Base-by-base conservation (phyloP, 1,140 invertebrate genomes). In the Drosophila subpulchrella region DNA sequence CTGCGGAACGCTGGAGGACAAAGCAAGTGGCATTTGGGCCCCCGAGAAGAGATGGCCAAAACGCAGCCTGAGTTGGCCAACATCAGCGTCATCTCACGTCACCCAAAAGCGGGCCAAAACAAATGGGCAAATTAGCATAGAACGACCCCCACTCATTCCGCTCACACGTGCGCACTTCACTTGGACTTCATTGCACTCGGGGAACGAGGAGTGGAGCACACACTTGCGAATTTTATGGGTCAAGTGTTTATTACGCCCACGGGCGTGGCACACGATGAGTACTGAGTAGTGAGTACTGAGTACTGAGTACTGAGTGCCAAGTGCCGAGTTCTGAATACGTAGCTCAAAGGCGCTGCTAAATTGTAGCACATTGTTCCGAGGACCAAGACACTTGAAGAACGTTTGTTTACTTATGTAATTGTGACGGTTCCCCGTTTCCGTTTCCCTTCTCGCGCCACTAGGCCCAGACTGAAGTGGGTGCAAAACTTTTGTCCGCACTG, bases 361-460 rank as follows among this genome's bases (percentile, higher is more conserved):
- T 83, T 89, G 84, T 89, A 89, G 54, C 84, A 89, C 84, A 89
- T 86, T 88, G 83, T 86, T 79, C 59, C 36, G 34, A 61, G 76
- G 42, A 39, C 57, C 36, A 24, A 10, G 57, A 39, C 42, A 54
- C 79, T 53, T 47, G 53, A 73, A 58, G 65, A 86, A 76, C 88
- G 84, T 88, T 79, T 86, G 84, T 79, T 88, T 88, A 88, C 83
- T 88, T 88, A 86, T 86, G 83, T 82, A 86, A 86, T 88, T 88
- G 84, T 86, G 36, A 83, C 83, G 60, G 48, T 78, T 34, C 32
- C 32, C 7, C 32, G 32, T 10, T 81, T 78, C 61, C 60, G 65
- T 71, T 70, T 55, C 62, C 68, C 15, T 39, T 51, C 32, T 34
- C 7, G 6, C 8, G 32, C 6, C 32, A 32, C 32, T 32, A 30